Base-by-base conservation (phyloP, 2,797 vertebrate genomes). In the Carapus acus region DNA sequence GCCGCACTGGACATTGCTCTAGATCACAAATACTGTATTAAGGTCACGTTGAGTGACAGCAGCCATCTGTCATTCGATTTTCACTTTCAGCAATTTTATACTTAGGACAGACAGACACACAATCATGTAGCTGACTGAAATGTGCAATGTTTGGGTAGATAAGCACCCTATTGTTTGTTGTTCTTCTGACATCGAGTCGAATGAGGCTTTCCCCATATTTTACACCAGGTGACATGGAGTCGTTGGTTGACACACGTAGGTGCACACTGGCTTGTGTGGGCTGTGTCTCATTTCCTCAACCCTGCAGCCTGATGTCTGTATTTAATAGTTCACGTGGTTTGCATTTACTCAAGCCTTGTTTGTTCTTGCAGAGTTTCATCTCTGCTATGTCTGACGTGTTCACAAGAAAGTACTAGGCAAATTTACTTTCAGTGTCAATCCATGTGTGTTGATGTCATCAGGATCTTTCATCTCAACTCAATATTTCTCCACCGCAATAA, bases 11-110 rank as follows among this genome's bases (percentile, higher is more conserved):
- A 47, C 43, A 41, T 43, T 66, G 61, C 69, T 74, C 58, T 13
- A 51, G 41, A 22, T 37, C 67, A 42, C 73, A 69, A 65, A 69
- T 72, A 71, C n/a, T n/a, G n/a, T n/a, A n/a, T 62, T 62, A 67
- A 54, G 61, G 27, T 52, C 48, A 43, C 21, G 68, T 52, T 70
- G 65, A 82, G 63, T 59, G n/a, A n/a, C 54, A 65, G 58, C 58
- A 58, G 43, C 23, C 39, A 8, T 62, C 33, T 39, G 11, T 34
- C 40, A 13, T 27, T 67, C 18, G 59, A 15, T 58, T 58, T 56
- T 54, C 54, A 51, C 29, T 36, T 27, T 41, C 21, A 43, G 33
- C 7, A 36, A 15, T 52, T 54, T 68, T 29, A 31, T 22, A 21
- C 41, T 42, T 46, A 21, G 9, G 41, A 29, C 43, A 44, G 33